Conservation (phyloP, 2,113 vertebrate species). For the Bubo bubo region DNA sequence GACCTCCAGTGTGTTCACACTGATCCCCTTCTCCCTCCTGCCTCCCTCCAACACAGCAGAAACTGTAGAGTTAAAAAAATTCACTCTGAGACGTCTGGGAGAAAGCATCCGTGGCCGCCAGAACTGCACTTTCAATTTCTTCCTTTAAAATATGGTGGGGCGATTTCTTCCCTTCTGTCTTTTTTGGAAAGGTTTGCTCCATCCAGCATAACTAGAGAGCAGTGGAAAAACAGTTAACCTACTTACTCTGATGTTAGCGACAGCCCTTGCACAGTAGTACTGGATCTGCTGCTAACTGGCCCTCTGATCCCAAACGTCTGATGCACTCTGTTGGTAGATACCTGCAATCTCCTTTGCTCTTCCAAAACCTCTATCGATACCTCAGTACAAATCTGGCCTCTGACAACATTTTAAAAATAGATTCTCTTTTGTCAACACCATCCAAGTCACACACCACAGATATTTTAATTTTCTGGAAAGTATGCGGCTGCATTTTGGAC, state of each 20-base stretch:
- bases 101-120: background rate
- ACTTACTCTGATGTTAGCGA: slow-evolving; percentile 72
- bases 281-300: background rate
- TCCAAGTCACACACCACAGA: background rate
- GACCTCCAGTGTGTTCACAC: slow-evolving; percentile 55
- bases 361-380: background rate
- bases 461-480: slow-evolving; percentile 6
- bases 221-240: slow-evolving; percentile 80
- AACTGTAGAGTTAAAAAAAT: slow-evolving; percentile 49
- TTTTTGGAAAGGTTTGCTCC: slow-evolving; percentile 58
- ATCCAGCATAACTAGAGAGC: slow-evolving; percentile 72
- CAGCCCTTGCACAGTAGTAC: slow-evolving; percentile 54
- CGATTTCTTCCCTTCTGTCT: slow-evolving; percentile 37
- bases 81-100: background rate
- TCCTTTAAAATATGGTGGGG: slow-evolving; percentile 66
- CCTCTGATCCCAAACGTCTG: slow-evolving; percentile 63
- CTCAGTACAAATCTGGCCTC: background rate
- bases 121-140: slow-evolving; percentile 39
- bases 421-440: background rate
- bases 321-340: slow-evolving; percentile 65
- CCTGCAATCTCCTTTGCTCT: slow-evolving; percentile 34
- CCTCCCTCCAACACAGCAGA: background rate
- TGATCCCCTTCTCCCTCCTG: slow-evolving; percentile 20
- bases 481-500: background rate
- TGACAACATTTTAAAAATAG: slow-evolving; percentile 22